Evolutionary conservation across 2,113 vertebrate species (phyloP).

Genomic region (Notarius quadriscutis): DNA sequence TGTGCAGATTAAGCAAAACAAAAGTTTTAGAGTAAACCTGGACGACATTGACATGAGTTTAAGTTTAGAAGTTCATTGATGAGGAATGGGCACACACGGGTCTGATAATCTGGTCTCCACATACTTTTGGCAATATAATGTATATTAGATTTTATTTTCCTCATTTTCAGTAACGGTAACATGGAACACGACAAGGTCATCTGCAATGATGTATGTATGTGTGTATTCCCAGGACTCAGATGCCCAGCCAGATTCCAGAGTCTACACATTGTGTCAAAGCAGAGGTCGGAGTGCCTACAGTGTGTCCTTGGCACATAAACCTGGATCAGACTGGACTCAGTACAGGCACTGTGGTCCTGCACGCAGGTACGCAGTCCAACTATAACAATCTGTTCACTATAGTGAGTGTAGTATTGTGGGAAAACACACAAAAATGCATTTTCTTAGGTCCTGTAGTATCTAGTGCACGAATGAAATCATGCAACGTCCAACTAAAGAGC

Average conservation of each 20-base stretch:
- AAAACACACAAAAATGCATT: background rate
- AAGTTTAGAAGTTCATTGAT: background rate
- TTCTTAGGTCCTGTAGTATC: background rate
- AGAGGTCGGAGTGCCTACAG: conserved; percentile 74
- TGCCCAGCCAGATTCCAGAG: conserved; percentile 59
- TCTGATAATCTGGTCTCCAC: background rate
- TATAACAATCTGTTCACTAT: background rate
- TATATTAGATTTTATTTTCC: background rate
- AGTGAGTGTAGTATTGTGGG: background rate
- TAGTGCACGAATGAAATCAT: background rate
- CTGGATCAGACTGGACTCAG: conserved; percentile 77
- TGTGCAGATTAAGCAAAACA: background rate
- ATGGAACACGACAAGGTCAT: background rate
- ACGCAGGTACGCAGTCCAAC: conserved; percentile 71
- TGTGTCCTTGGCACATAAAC: conserved; percentile 75
- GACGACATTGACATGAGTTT: background rate
- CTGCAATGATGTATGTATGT: background rate
- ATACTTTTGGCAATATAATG: background rate
- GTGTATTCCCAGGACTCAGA: conserved; percentile 56
- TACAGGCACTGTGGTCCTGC: conserved; percentile 76
- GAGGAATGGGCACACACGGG: background rate
- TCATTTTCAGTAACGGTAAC: background rate
- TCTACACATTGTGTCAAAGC: conserved; percentile 80
- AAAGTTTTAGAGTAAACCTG: background rate
- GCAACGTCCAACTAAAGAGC: background rate